Base-by-base conservation (phyloP, 2,888 invertebrate genomes). In the Drosophila mimica region DNA sequence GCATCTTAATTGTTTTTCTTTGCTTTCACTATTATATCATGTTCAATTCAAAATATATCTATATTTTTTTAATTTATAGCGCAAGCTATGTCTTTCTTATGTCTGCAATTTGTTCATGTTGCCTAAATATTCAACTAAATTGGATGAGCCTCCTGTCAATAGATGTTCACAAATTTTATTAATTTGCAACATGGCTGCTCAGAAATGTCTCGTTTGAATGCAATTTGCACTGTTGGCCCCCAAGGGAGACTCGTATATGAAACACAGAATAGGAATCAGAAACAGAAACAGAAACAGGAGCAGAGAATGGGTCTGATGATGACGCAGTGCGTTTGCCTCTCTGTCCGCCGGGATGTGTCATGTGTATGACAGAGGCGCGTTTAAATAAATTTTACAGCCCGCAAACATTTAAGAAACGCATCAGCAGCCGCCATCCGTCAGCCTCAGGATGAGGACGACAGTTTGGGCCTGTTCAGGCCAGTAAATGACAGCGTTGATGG, bases 401-500 rank as follows among this genome's bases (percentile, higher is more conserved):
- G 79, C 78, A 81, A 76, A 63, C 82, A 88, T 86, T 88, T 88
- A 86, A 86, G 86, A 85, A 86, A 85, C 78, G 79, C 86, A 81
- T 79, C 81, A 75, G 68, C 65, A 60, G 70, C 64, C 56, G 59
- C 56, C 70, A 58, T n/a, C 13, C 57, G 70, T 82, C 81, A 76
- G 70, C 53, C 62, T 59, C 76, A 74, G 70, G 60, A 74, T 38
- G 72, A 61, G 67, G 31, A 59, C 51, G 81, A 80, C 80, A 74
- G 67, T 66, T 60, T 67, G 67, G 79, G 63, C 72, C 67, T 43
- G 68, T 60, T 49, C 60, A 56, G 88, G 79, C 83, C 85, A 86
- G 88, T 79, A 83, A 85, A 88, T 85, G 88, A 85, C 85, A 85
- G 88, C 77, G 86, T 80, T 85, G 88, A 85, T 88, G 85, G 88